Percentiles rank a stretch among this genome's conserved stretches.
These are phyloP conservation scores for Drosophila kokeensis DNA, from an alignment of 2,888 invertebrate species.

Conservation along the genomic window DNA sequence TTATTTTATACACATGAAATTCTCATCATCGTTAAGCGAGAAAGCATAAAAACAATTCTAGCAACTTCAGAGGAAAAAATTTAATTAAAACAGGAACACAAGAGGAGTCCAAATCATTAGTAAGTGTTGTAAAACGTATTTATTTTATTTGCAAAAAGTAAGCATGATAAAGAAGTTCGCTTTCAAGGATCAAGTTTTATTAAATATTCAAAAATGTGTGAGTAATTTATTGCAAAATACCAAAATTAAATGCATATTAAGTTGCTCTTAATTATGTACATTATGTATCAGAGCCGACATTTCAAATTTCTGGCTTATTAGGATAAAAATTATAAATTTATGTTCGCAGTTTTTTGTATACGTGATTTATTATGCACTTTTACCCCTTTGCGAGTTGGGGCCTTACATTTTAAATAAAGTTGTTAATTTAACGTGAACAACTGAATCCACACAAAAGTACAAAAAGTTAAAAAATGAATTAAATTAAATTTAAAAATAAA, in stretches of 20 bases:
- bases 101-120: not conserved
- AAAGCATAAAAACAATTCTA: conserved; percentile 22
- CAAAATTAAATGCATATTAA: not conserved
- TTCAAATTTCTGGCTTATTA: not conserved
- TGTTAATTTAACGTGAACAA: too few species aligned
- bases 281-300: not conserved
- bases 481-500: too few species aligned
- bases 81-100: conserved; percentile 34
- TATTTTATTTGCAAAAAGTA: not conserved
- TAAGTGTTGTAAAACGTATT: not conserved
- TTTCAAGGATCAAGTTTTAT: not conserved
- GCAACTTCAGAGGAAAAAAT: conserved; percentile 50
- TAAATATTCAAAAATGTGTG: not conserved
- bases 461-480: too few species aligned
- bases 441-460: too few species aligned
- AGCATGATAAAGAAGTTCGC: not conserved
- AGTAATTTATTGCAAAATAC: not conserved
- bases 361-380: not conserved
- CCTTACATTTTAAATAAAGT: conserved; percentile 39
- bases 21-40: conserved; percentile 26
- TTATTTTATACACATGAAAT: conserved; percentile 19
- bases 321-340: not conserved
- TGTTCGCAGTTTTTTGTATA: not conserved
- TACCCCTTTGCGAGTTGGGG: not conserved
- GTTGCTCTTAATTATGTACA: not conserved